phyloP scores from a whole-genome alignment of 1,140 invertebrate species.

The Dryas iulia region DNA sequence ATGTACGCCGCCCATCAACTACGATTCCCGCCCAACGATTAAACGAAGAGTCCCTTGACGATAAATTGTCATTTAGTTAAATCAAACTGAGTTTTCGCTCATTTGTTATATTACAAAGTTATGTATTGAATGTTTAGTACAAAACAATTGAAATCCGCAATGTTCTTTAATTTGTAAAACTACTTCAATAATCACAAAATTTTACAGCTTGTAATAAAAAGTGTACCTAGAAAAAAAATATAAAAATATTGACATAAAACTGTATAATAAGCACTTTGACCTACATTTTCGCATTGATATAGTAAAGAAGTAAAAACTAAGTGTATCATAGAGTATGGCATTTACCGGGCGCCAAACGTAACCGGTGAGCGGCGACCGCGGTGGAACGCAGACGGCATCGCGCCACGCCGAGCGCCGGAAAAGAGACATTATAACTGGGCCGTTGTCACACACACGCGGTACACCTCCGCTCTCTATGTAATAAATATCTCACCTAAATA shows the following conservation, averaged over 20 bases:
- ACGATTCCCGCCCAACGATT: slow-evolving; percentile 6
- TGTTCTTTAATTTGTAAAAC: too few species aligned
- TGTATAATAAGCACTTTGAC: not conserved
- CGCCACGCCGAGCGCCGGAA: slow-evolving; percentile 31
- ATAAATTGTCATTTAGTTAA: slow-evolving; percentile 26
- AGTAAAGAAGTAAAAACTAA: not conserved
- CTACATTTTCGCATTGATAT: not conserved
- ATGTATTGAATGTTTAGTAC: too few species aligned
- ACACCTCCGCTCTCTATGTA: slow-evolving; percentile 26
- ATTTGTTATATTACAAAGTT: not conserved
- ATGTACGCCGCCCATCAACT: slow-evolving; percentile 3
- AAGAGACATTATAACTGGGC: slow-evolving; percentile 44
- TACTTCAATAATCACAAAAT: too few species aligned
- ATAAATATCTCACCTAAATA: slow-evolving; percentile 31
- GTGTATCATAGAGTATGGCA: not conserved
- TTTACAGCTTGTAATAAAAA: too few species aligned
- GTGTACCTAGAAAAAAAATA: too few species aligned
- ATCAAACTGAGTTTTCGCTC: not conserved
- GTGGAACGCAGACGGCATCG: slow-evolving; percentile 49
- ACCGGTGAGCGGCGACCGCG: slow-evolving; percentile 36
- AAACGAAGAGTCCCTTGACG: slow-evolving; percentile 12
- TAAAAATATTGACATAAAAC: too few species aligned
- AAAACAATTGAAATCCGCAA: too few species aligned
- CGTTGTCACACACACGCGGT: slow-evolving; percentile 33
- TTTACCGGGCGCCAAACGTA: slow-evolving; percentile 17